Base-by-base conservation (phyloP, 2,113 vertebrate genomes). In the Diglossa brunneiventris region DNA sequence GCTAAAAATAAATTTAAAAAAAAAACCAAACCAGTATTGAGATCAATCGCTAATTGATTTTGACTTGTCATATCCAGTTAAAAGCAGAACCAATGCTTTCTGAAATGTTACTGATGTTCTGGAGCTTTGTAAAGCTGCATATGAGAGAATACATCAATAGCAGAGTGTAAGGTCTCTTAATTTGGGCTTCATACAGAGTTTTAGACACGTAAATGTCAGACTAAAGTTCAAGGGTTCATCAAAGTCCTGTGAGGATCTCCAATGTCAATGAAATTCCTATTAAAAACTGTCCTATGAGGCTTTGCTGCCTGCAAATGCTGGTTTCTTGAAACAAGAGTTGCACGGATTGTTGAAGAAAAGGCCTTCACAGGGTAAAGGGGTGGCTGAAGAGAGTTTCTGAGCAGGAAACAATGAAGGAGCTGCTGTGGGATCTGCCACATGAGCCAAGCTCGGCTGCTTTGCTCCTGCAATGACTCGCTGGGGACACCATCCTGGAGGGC, bases 21-120 rank as follows among this genome's bases (percentile, higher is more conserved):
- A 41, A 75, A 69, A 74, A 85, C 59, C 50, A 59, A 86, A 69
- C 55, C 74, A 70, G 74, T 70, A 96, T 62, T 53, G 64, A 90
- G 92, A 94, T 97, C 96, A 96, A 96, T 96, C 59, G 63, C 44
- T 92, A 78, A 97, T 97, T 96, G 97, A 96, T 97, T 97, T 97
- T 93, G 81, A 91, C 87, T 96, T 90, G 90, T 90, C 14, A 35
- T 88, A 89, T 79, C 73, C 93, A 84, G 92, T 95, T 95, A 88
- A 95, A 96, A 93, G 94, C 82, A 94, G 79, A 87, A 87, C 85
- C 55, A 58, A 11, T 87, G 89, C 50, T 89, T 92, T 95, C 80
- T 94, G 89, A 76, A 92, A 90, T 66, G 87, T 59, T 94, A 70
- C 84, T 85, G 80, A 50, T 89, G 92, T 95, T 95, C 3, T 12